Base-by-base conservation (phyloP, 2,888 invertebrate genomes). In the Bugulina stolonifera region DNA sequence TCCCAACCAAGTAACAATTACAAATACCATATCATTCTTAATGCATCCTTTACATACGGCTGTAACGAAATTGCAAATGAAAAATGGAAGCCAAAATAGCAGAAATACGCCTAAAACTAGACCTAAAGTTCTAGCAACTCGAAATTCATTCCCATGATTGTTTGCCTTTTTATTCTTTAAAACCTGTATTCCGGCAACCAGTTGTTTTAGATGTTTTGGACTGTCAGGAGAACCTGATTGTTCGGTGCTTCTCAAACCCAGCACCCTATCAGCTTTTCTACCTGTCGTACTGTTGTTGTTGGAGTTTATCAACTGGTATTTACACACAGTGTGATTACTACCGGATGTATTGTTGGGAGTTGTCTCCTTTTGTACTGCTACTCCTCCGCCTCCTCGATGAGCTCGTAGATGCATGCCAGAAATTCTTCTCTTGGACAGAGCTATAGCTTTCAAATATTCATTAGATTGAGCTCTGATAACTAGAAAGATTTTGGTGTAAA, bases 21-120 rank as follows among this genome's bases (percentile, higher is more conserved):
- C 80, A 73, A 82, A 80, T 10, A 83, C 73, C 2, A 80, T 80
- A 1, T 79, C 78, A 70, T 78, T 75, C 23, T 72, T 69, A 0
- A 83, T 78, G 74, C 82, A 82, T 0, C 90, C 89, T 75, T 90
- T 88, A 75, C 85, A 85, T 81, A 97, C 91, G 25, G 94, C 96
- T 69, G 93, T 92, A 80, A 95, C 86, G 73, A 97, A 87, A 85
- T 96, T 96, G 77, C 93, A 93, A 76, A 96, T 93, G 85, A 97
- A 97, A 86, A 97, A 97, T 74, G 97, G 97, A 78, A 96, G 87
- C 96, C 96, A 97, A 85, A 96, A 97, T 77, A 95, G 90, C 81
- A 96, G 94, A 84, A 96, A 96, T 76, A 94, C 93, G 73, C 95
- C 95, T 91, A 96, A 94, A 78, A 96, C 95, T 82, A 96, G 95